phyloP scores from a whole-genome alignment of 2,888 invertebrate species.

The Drosophila anomalipes region DNA sequence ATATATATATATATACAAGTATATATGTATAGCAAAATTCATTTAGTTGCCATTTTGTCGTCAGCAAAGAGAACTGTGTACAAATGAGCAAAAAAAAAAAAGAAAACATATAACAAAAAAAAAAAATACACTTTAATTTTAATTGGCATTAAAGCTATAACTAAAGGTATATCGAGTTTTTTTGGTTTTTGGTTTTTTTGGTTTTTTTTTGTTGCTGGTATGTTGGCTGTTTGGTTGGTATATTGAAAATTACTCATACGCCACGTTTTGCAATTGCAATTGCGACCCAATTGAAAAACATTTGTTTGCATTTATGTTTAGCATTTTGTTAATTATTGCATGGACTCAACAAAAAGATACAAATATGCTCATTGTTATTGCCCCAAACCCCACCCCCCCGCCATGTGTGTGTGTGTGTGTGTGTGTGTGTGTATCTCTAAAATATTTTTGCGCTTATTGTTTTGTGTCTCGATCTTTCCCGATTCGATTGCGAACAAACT shows the following conservation, averaged over 20 bases:
- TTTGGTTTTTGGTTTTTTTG: neutral
- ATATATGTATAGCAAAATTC: slow-evolving; percentile 18
- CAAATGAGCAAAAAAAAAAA: neutral
- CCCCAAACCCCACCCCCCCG: too few species aligned
- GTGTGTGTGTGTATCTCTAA: slow-evolving; percentile 21
- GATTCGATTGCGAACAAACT: slow-evolving; percentile 23
- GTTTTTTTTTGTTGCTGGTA: neutral
- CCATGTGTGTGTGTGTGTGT: neutral
- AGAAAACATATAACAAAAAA: slow-evolving; percentile 8
- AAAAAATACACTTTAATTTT: slow-evolving; percentile 51
- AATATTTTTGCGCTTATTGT: slow-evolving; percentile 33
- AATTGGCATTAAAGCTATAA: slow-evolving; percentile 43
- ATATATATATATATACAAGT: neutral
- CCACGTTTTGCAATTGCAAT: slow-evolving; percentile 51
- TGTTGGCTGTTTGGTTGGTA: slow-evolving; percentile 13
- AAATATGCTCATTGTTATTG: slow-evolving; percentile 26
- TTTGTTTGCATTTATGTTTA: slow-evolving; percentile 30
- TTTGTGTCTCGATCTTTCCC: slow-evolving; percentile 36
- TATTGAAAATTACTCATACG: slow-evolving; percentile 56
- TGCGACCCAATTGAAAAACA: slow-evolving; percentile 57
- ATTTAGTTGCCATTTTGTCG: slow-evolving; percentile 18
- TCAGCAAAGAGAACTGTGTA: slow-evolving; percentile 14
- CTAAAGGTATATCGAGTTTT: neutral
- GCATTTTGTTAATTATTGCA: slow-evolving; percentile 47
- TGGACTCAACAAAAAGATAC: slow-evolving; percentile 14